phyloP scores from a whole-genome alignment of 2,797 vertebrate genomes.

The Epinephelus coioides region DNA sequence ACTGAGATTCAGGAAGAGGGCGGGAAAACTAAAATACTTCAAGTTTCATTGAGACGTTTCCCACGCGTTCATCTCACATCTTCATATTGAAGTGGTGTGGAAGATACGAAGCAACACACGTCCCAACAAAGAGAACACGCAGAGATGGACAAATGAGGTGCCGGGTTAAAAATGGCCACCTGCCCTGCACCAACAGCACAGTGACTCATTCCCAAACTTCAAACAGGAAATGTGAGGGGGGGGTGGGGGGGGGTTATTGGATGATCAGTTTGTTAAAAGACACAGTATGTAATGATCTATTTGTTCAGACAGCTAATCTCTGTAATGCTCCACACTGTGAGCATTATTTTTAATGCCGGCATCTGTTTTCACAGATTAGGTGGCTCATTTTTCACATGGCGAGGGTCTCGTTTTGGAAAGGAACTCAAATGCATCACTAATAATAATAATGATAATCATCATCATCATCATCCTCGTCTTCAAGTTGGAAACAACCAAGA shows the following conservation, averaged over 20 bases:
- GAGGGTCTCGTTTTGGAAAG: neutral
- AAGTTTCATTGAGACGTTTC: neutral
- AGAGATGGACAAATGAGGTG: neutral
- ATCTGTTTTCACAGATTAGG: conserved; percentile 17
- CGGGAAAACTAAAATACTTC: neutral
- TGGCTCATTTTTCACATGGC: conserved; percentile 7
- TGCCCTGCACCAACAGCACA: conserved; percentile 6
- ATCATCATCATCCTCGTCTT: neutral
- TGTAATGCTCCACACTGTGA: conserved; percentile 4
- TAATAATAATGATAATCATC: neutral
- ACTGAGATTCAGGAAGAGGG: neutral
- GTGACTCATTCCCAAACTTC: neutral
- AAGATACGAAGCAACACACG: conserved; percentile 9
- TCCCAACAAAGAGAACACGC: neutral
- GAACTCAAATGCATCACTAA: conserved; percentile 18
- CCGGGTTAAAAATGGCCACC: conserved; percentile 15
- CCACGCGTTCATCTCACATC: neutral
- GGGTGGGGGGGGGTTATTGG: neutral
- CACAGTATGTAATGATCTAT: conserved; percentile 19
- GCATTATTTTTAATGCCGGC: conserved; percentile 1
- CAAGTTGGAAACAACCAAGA: conserved; percentile 1
- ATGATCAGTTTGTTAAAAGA: conserved; percentile 8
- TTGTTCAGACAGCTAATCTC: conserved; percentile 14
- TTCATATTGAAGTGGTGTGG: neutral
- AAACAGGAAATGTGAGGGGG: neutral